These are phyloP conservation scores for Spinus pinus DNA, from an alignment of 2,797 vertebrate genomes.

Conservation along the genomic window DNA sequence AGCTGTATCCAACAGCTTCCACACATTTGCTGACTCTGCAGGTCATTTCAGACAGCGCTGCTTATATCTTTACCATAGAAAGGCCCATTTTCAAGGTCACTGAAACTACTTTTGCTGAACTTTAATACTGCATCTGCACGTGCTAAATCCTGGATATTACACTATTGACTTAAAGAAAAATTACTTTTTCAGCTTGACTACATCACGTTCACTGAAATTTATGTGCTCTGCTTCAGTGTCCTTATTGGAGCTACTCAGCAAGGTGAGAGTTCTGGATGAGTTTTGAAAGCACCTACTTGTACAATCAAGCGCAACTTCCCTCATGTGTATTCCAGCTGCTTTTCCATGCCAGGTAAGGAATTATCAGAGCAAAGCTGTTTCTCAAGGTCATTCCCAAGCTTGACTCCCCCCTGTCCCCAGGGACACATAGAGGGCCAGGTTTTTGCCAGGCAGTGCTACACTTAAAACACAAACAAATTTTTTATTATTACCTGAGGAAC, in stretches of 20 bases:
- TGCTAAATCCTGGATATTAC: slow-evolving; percentile 57
- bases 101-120: slow-evolving; percentile 46
- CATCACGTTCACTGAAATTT: slow-evolving; percentile 14
- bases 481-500: not conserved
- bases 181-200: slow-evolving; percentile 57
- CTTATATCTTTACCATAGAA: slow-evolving; percentile 48
- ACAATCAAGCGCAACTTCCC: not conserved
- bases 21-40: slow-evolving; percentile 48
- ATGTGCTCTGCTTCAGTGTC: slow-evolving; percentile 10
- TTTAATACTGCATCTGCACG: slow-evolving; percentile 34
- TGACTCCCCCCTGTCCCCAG: not conserved
- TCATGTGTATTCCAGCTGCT: not conserved
- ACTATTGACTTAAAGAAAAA: slow-evolving; percentile 61
- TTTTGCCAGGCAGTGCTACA: fast-evolving
- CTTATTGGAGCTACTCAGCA: slow-evolving; percentile 24
- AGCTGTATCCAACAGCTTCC: slow-evolving; percentile 42
- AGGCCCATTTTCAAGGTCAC: slow-evolving; percentile 63
- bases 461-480: not conserved
- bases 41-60: slow-evolving; percentile 3
- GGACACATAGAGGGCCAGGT: not conserved
- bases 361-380: not conserved
- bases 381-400: not conserved
- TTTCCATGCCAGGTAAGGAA: not conserved
- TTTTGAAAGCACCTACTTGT: not conserved
- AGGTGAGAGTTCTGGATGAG: slow-evolving; percentile 15